Base-by-base conservation (phyloP, 2,888 invertebrate genomes). In the Tenthredo distinguenda region DNA sequence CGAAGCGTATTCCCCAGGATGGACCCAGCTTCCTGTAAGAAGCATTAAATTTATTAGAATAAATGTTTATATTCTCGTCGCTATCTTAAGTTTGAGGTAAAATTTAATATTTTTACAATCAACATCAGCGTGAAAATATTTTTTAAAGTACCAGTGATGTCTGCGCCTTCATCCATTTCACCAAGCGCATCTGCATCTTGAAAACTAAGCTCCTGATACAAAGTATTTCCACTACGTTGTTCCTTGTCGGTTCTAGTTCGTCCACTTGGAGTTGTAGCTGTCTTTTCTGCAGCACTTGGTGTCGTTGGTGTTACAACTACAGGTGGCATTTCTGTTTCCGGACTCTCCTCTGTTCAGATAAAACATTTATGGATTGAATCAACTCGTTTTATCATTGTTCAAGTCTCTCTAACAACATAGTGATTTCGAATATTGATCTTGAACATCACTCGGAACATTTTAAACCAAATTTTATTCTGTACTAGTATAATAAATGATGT, bases 1-100 rank as follows among this genome's bases (percentile, higher is more conserved):
- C 88, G 99, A 99, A 87, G 99, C 99, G 94, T 99, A 99, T 95
- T 99, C 99, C 92, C 99, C 99, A 89, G 99, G 99, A 95, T 99
- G 99, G 88, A 99, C 99, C 97, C 98, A 98, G 94, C 98, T 98
- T 92, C 99, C 99, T 98, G 94, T 84, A 92, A 93, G 89, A 87
- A 89, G 89, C 87, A 88, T 65, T 9, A 10, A 65, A 1, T 65
- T 31, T 26, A 10, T 65, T 65, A 87, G 89, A 90, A 88, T 47
- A 12, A 15, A 1, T 12, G 15, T 86, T 47, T 4, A 76, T 5
- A 76, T 21, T 76, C 47, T 62, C 21, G 34, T 68, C 3, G 18
- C 12, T 55, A 55, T 55, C n/a, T 55, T 7, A 55, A n/a, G 7
- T n/a, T 55, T 55, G 6, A n/a, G 6, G 7, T n/a, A 1, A 55